Evolutionary conservation across 2,797 vertebrate genomes (phyloP), one percentile per base, ranked within the genome.

Genomic region (Phrynocephalus guinanensis): DNA sequence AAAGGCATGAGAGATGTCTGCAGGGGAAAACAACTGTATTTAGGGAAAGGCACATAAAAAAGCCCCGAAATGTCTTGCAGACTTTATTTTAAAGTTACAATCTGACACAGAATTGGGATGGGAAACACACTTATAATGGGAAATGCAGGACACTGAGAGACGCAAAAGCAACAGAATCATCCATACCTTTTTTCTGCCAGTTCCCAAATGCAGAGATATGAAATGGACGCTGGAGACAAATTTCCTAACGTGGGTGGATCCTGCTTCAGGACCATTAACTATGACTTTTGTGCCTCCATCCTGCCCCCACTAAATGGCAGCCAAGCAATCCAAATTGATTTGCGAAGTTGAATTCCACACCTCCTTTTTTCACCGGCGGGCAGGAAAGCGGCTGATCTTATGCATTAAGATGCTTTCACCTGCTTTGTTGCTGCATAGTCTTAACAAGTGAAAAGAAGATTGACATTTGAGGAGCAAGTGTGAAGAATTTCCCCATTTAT

Each of bases 401-500:
- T 44, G 1, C 22, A 83, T 79, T 63, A 87, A 56, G 87, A 11
- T n/a, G 76, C 1, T 0, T 4, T 80, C 38, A 71, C 28, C 2
- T 80, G 76, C 13, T 50, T 56, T 66, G 33, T 77, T 86, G 86
- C 16, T 24, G 66, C 88, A 30, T 0, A 1, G 80, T 93, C 89
- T 88, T 52, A 63, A 63, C 52, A 88, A 92, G 89, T 75, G 52
- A 71, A 89, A 91, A 90, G 91, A 72, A 20, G 5, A 66, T 24
- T 76, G 6, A 15, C 44, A 83, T 24, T 84, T 78, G 72, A 92
- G 77, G 85, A 95, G 5, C 13, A 93, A 91, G 86, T 70, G 80
- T 89, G 77, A 94, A 89, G 33, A 91, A 92, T 90, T 83, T 50
- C 85, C 28, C 3, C n/a, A 89, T 94, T 95, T 95, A 89, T 88